Evolutionary conservation across 1,140 invertebrate species (phyloP).

Genomic region (Wasmannia auropunctata): DNA sequence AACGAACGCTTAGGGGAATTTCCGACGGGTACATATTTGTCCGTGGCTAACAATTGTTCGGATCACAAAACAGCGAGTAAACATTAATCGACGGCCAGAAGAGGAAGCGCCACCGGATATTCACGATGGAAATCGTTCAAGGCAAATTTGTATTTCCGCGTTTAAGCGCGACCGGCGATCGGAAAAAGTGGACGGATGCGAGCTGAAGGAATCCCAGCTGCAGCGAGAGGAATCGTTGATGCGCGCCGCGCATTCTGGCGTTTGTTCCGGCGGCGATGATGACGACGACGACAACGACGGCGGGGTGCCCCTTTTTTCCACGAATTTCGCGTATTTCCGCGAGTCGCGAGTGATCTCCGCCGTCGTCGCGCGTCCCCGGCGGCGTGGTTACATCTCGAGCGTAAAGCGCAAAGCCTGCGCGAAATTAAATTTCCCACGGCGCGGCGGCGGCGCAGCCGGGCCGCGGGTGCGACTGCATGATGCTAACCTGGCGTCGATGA

Average conservation of each 20-base stretch:
- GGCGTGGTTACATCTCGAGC: conserved; percentile 55
- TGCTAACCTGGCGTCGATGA: conserved; percentile 43
- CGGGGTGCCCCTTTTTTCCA: background rate
- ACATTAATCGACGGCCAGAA: conserved; percentile 1
- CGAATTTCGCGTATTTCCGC: background rate
- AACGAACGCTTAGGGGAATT: background rate
- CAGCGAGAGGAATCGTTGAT: background rate
- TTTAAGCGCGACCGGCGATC: background rate
- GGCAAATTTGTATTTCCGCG: background rate
- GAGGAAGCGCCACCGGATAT: conserved; percentile 10
- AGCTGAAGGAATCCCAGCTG: background rate
- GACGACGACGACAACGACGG: background rate
- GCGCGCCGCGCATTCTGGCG: background rate
- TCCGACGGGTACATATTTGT: conserved; percentile 16
- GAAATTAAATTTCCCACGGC: conserved; percentile 73
- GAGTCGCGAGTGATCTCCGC: conserved; percentile 46
- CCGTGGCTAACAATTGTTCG: conserved; percentile 20
- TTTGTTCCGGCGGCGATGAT: background rate
- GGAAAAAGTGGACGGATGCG: background rate
- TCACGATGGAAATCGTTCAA: background rate
- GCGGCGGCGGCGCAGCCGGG: too few relatives aligned
- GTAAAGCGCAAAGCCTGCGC: conserved; percentile 58
- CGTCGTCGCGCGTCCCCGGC: conserved; percentile 18
- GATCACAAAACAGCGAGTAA: conserved; percentile 14
- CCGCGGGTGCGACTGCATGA: too few relatives aligned